Conservation (phyloP, 2,888 invertebrate genomes). For the Lithosia quadra region DNA sequence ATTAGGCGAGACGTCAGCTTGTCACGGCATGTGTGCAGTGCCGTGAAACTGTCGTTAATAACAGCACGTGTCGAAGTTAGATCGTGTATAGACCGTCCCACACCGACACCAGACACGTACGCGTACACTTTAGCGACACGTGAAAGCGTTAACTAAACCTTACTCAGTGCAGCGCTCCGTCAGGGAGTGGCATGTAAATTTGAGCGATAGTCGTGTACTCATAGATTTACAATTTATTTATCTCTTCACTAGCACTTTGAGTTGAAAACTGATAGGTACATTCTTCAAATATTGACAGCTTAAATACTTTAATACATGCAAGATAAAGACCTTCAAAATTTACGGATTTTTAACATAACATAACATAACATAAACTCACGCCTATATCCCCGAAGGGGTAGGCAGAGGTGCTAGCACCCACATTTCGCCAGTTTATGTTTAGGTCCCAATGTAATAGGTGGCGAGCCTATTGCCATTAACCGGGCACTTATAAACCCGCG, state of each 20-base stretch:
- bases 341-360: too few species aligned
- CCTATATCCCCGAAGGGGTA: too few species aligned
- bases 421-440: too few species aligned
- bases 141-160: not conserved
- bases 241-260: not conserved
- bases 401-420: too few species aligned
- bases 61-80: not conserved
- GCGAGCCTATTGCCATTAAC: too few species aligned
- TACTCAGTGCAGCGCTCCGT: not conserved
- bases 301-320: not conserved
- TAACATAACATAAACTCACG: too few species aligned
- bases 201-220: not conserved
- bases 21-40: not conserved
- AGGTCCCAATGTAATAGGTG: too few species aligned
- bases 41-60: slow-evolving; percentile 7
- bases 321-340: not conserved
- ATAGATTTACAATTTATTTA: too few species aligned
- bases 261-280: not conserved
- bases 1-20: not conserved
- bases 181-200: not conserved
- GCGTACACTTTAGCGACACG: not conserved
- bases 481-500: too few species aligned
- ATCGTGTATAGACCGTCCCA: too few species aligned
- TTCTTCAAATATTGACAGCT: not conserved
- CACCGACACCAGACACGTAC: not conserved